Percentiles rank a stretch among this genome's conserved stretches.
Evolutionary conservation across 2,113 vertebrate species (phyloP).

Genomic region (Neotoma lepida): DNA sequence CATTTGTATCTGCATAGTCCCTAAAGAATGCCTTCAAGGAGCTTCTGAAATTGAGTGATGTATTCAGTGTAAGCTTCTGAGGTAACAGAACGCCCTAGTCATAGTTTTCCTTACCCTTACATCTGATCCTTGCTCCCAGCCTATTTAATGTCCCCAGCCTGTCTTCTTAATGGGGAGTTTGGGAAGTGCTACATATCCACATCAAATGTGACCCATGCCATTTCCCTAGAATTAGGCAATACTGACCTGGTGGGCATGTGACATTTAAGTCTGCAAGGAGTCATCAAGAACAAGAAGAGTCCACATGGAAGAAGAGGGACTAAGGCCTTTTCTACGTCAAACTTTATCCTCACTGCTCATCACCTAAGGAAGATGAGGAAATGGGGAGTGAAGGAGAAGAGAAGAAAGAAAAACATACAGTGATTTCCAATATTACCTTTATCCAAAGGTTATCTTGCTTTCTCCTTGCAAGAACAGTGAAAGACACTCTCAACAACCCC

Average conservation of each 20-base stretch:
- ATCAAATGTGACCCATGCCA: constrained; percentile 56
- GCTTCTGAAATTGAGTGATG: constrained; percentile 51
- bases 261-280: constrained; percentile 11
- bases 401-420: neutral
- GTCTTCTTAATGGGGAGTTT: constrained; percentile 18
- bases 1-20: neutral
- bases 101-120: constrained; percentile 14
- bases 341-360: neutral
- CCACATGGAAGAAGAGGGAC: neutral
- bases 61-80: constrained; percentile 12
- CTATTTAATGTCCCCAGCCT: constrained; percentile 3
- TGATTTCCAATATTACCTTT: neutral
- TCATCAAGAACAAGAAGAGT: neutral
- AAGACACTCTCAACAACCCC: neutral
- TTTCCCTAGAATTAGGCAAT: constrained; percentile 47
- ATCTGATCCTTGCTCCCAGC: constrained; percentile 38
- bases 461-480: neutral
- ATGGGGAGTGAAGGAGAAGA: fast-evolving
- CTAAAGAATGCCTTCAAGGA: neutral
- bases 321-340: neutral
- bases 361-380: neutral
- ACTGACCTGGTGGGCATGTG: neutral
- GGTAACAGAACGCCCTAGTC: neutral
- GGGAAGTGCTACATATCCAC: constrained; percentile 64
- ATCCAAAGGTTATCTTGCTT: neutral